Conservation (phyloP, 2,797 vertebrate genomes). For the Sandelia bainsii region DNA sequence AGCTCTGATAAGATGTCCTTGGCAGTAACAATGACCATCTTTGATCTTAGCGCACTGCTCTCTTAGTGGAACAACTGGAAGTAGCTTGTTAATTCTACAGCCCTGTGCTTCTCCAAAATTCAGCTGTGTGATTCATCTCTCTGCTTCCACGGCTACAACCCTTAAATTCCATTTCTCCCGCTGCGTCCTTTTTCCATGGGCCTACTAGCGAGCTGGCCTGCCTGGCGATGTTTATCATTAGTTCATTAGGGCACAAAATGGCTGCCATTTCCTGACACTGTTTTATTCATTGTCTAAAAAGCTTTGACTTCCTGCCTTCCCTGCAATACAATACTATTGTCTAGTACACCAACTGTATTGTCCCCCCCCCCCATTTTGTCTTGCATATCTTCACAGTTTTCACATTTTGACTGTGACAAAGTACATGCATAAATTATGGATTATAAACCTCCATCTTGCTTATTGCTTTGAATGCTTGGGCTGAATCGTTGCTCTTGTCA, state of each 20-base stretch:
- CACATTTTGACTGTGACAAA: constrained; percentile 20
- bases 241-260: constrained; percentile 76
- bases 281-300: constrained; percentile 5
- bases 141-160: constrained; percentile 37
- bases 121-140: constrained; percentile 65
- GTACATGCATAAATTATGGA: constrained; percentile 30
- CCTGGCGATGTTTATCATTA: constrained; percentile 58
- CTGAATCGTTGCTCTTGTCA: constrained; percentile 64
- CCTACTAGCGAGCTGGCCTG: constrained; percentile 10
- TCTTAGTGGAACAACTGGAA: constrained; percentile 74
- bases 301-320: constrained; percentile 14
- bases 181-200: constrained; percentile 25
- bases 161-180: constrained; percentile 34
- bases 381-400: constrained; percentile 1
- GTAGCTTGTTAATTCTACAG: constrained; percentile 77
- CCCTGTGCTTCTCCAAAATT: constrained; percentile 47
- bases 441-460: constrained; percentile 7
- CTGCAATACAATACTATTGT: background rate
- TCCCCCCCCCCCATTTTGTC: background rate
- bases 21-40: constrained; percentile 79
- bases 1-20: constrained; percentile 83
- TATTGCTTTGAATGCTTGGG: constrained; percentile 52
- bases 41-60: constrained; percentile 73
- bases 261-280: constrained; percentile 47
- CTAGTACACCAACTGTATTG: background rate